These are phyloP conservation scores for Amphiduros pacificus DNA, from an alignment of 2,888 invertebrate genomes.

Conservation along the genomic window DNA sequence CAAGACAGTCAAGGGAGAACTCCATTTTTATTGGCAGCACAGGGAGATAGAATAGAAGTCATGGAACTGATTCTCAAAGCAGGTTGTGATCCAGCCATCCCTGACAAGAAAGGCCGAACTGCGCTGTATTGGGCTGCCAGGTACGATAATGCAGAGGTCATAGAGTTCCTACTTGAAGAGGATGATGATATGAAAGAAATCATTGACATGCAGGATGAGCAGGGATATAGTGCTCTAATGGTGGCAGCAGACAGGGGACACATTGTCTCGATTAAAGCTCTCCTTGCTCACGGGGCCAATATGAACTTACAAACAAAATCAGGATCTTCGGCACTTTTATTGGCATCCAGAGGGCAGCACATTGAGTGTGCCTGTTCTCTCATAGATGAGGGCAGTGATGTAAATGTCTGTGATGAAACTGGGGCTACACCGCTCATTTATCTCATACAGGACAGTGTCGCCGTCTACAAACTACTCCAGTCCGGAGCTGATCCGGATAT, in stretches of 20 bases:
- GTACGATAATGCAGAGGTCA: background rate
- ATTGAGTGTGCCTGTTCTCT: background rate
- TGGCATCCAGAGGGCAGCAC: constrained; percentile 1
- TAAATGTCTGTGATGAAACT: background rate
- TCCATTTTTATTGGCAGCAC: constrained; percentile 11
- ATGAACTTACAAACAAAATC: background rate
- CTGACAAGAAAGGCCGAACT: constrained; percentile 4
- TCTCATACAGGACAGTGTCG: background rate
- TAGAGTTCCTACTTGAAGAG: background rate
- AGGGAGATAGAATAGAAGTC: background rate
- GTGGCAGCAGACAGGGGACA: constrained; percentile 6
- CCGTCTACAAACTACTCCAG: constrained; percentile 5
- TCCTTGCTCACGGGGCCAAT: constrained; percentile 5
- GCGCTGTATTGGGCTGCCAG: constrained; percentile 9
- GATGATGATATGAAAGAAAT: background rate
- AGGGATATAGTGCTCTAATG: constrained; percentile 4
- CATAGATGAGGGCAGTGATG: constrained; percentile 11
- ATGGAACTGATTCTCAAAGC: constrained; percentile 3
- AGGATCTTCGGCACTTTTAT: background rate
- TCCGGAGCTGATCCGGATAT: constrained; percentile 16
- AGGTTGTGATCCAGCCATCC: background rate
- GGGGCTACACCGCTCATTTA: constrained; percentile 9
- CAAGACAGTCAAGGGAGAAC: constrained; percentile 8
- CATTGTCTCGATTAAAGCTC: background rate
- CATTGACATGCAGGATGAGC: background rate